These are phyloP conservation scores for Phymanthus crucifer DNA, from an alignment of 92 coral and sea anemone genomes.

Conservation along the genomic window DNA sequence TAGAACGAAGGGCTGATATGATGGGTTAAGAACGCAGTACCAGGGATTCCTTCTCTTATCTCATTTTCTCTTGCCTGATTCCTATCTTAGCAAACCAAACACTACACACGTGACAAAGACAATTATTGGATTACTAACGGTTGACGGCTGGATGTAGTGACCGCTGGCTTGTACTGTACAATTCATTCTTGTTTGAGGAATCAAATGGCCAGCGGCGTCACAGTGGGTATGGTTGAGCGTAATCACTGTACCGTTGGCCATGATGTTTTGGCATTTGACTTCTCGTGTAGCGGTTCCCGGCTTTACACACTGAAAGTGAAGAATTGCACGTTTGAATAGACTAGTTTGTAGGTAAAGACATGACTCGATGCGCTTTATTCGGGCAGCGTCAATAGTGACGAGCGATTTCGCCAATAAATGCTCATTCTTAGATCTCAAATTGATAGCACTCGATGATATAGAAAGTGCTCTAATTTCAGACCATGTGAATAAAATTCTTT, in stretches of 20 bases:
- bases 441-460: too few species aligned
- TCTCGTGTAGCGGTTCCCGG: constrained; percentile 2
- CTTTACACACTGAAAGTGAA: not conserved
- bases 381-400: too few species aligned
- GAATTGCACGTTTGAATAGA: not conserved
- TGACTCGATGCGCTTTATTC: too few species aligned
- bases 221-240: not conserved
- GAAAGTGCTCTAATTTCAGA: too few species aligned
- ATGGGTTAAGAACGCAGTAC: too few species aligned
- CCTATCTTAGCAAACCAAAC: not conserved
- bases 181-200: not conserved
- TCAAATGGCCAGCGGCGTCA: not conserved
- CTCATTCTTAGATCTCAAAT: too few species aligned
- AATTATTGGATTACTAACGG: not conserved
- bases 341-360: too few species aligned
- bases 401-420: too few species aligned
- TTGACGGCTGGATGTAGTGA: not conserved
- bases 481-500: too few species aligned
- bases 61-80: not conserved
- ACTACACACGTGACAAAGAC: not conserved
- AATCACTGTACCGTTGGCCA: constrained; percentile 14
- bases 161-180: not conserved
- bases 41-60: too few species aligned
- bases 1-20: too few species aligned
- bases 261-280: constrained; percentile 13